Evolutionary conservation across 2,113 vertebrate genomes (phyloP).

Genomic region (Alligator mississippiensis): DNA sequence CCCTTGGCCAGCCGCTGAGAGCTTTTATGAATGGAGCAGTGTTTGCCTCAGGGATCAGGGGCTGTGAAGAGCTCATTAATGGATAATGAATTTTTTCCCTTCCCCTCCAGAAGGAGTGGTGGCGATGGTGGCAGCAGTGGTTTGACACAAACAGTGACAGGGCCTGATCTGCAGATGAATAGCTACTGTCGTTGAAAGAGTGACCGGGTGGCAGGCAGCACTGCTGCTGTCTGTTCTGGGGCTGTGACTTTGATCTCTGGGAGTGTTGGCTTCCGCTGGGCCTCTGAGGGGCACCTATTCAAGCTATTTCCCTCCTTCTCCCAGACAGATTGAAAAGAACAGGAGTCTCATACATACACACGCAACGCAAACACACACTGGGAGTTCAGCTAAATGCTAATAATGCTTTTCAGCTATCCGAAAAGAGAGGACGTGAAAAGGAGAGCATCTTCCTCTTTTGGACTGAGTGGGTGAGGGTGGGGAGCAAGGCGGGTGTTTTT

Average conservation of each 20-base stretch:
- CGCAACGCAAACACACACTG: background rate
- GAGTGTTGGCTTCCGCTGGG: conserved; percentile 44
- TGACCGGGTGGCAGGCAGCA: conserved; percentile 26
- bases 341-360: background rate
- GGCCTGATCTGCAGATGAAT: conserved; percentile 8
- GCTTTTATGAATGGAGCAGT: conserved; percentile 10
- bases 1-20: conserved; percentile 33
- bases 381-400: background rate
- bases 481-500: background rate
- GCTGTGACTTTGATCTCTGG: conserved; percentile 71
- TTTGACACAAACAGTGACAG: conserved; percentile 46
- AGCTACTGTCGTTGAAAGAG: conserved; percentile 50
- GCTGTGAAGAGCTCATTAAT: conserved; percentile 41
- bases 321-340: conserved; percentile 41
- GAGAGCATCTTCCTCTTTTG: background rate
- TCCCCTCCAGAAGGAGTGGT: background rate
- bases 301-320: conserved; percentile 5
- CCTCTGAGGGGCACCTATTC: conserved; percentile 35
- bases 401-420: background rate
- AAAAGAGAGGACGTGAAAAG: background rate
- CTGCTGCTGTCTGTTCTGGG: conserved; percentile 35
- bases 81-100: conserved; percentile 25
- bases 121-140: background rate
- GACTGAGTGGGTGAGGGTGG: background rate
- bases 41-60: conserved; percentile 23